Evolutionary conservation across 1,140 invertebrate species (phyloP).

Genomic region (Neodiprion lecontei): DNA sequence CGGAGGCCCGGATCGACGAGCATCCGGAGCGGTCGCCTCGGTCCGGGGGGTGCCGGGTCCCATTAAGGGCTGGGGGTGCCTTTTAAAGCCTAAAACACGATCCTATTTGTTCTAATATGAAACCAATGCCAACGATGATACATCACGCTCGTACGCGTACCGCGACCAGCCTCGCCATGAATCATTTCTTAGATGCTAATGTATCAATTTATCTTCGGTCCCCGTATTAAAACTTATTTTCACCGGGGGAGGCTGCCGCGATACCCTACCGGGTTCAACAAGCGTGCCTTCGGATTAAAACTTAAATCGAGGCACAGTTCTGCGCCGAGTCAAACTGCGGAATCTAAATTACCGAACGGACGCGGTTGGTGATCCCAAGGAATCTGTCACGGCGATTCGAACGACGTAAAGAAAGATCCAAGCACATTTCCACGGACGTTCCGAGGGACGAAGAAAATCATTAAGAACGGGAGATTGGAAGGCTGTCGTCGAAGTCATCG

Average conservation of each 20-base stretch:
- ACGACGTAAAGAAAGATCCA: too few species aligned
- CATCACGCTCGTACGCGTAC: constrained; percentile 33
- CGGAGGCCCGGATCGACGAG: background rate
- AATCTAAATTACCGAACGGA: too few species aligned
- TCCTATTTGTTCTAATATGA: constrained; percentile 52
- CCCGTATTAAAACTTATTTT: constrained; percentile 51
- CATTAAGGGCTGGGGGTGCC: constrained; percentile 12
- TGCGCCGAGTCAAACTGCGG: background rate
- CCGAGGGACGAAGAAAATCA: background rate
- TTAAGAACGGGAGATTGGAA: background rate
- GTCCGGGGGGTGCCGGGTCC: constrained; percentile 20
- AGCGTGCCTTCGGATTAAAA: background rate
- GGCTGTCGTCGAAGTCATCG: background rate
- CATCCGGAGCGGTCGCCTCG: background rate
- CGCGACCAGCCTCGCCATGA: constrained; percentile 43
- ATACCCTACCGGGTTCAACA: background rate
- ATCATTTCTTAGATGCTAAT: constrained; percentile 53
- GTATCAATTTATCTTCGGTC: constrained; percentile 54
- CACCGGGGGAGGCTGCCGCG: background rate
- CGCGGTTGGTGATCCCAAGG: too few species aligned
- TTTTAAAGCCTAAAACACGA: constrained; percentile 20
- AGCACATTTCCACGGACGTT: background rate
- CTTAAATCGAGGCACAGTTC: background rate
- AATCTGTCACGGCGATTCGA: too few species aligned
- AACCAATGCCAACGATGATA: constrained; percentile 53